Base-by-base conservation (phyloP, 2,888 invertebrate species). In the Pseudococcus viburni region DNA sequence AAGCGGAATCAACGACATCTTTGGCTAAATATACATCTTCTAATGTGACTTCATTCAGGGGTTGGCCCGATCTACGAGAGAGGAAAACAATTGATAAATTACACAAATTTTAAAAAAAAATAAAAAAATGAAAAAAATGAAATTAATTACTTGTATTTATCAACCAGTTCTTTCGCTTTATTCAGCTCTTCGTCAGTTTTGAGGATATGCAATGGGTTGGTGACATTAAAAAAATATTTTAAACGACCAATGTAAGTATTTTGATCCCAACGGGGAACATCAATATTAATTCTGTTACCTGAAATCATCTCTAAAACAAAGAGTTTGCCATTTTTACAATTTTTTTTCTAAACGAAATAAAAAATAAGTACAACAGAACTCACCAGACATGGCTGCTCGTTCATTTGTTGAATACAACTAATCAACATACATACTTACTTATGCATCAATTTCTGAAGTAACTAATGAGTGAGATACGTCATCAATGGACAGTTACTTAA, bases 1-100 rank as follows among this genome's bases (percentile, higher is more conserved):
- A 99, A 0, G 99, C 99, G 51, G 99, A 99, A 92, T 99, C 99
- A 92, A 98, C 98, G n/a, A 99, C 92, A 91, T 96, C 95, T 92
- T 99, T 99, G 15, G 96, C 96, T 68, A 93, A 92, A 98, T 99
- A 99, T 84, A 99, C 91, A 90, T 97, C 95, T 84, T 97, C 95
- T 89, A 95, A 95, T 26, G 95, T 94, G 89, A 96, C 93, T 22
- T 94, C 94, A n/a, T 17, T 51, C 6, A 83, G 9, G 17, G 83
- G 59, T 83, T 88, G 48, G 0, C 88, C 88, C 1, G 55, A 55
- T 42, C 88, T 88, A n/a, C 5, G 8, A 42, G 0, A 8, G 6
- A 33, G 12, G 19, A 7, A 3, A 64, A 39, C 17, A 26, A 64
- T 22, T 22, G 1, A 64, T 42, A 42, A 48, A 46, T 19, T 2